These are phyloP conservation scores for Sebastes steindachneri DNA, from an alignment of 2,797 vertebrate genomes.

Conservation along the genomic window DNA sequence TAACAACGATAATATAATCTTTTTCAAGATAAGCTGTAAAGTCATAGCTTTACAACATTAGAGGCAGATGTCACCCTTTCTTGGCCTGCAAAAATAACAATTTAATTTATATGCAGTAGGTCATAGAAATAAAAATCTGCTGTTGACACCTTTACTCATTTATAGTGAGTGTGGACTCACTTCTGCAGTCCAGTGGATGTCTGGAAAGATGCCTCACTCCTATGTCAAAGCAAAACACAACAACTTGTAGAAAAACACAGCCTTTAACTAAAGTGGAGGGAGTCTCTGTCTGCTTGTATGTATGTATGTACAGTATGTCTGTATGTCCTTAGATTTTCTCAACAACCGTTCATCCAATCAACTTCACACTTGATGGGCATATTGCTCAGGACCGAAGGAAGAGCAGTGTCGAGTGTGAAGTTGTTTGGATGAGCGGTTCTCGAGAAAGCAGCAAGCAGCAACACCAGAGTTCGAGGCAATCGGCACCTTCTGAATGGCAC, in stretches of 20 bases:
- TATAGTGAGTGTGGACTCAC: neutral
- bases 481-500: too few relatives aligned
- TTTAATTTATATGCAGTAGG: neutral
- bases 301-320: neutral
- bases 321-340: neutral
- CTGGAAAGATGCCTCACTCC: neutral
- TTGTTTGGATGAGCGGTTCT: too few relatives aligned
- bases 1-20: neutral
- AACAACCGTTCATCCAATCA: too few relatives aligned
- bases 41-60: neutral
- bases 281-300: neutral
- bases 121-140: neutral
- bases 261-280: too few relatives aligned
- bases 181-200: neutral
- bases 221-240: neutral
- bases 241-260: neutral
- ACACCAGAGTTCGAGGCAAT: too few relatives aligned
- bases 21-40: neutral
- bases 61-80: neutral
- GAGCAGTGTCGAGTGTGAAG: too few relatives aligned
- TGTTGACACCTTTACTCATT: neutral
- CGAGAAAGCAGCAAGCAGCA: too few relatives aligned
- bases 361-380: too few relatives aligned
- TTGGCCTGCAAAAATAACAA: neutral
- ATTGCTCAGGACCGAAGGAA: too few relatives aligned